Evolutionary conservation across 1,140 invertebrate species (phyloP).

Genomic region (Sesamia nonagrioides): DNA sequence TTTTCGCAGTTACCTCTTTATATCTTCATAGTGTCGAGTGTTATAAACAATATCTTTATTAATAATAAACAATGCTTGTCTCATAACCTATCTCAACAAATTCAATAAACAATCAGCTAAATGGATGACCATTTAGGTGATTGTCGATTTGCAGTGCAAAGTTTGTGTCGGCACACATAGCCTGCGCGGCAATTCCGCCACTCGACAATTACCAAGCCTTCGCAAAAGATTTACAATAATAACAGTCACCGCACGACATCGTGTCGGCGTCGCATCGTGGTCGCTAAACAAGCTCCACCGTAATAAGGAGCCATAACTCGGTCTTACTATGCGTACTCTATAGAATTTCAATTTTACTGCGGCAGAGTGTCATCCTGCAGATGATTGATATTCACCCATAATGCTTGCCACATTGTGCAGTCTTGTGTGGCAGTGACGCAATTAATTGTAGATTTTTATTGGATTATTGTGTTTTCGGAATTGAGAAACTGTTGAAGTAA

Average conservation of each 20-base stretch:
- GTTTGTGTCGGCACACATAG: no score
- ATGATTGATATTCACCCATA: constrained; percentile 76
- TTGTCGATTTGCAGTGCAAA: no score
- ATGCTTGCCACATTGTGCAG: constrained; percentile 70
- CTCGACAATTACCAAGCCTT: constrained; percentile 6
- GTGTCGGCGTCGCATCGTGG: constrained; percentile 12
- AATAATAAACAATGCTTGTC: constrained; percentile 3
- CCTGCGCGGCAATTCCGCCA: background rate
- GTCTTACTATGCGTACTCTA: constrained; percentile 64
- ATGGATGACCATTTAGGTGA: no score
- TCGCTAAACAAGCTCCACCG: background rate
- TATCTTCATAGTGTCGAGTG: background rate
- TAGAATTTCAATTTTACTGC: constrained; percentile 79
- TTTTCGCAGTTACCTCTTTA: background rate
- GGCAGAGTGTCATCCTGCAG: constrained; percentile 59
- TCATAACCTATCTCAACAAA: background rate
- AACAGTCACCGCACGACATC: constrained; percentile 1
- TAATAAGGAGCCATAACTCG: constrained; percentile 72
- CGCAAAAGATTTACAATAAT: constrained; percentile 43
- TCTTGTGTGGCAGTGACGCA: constrained; percentile 52
- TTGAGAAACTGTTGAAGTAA: constrained; percentile 3
- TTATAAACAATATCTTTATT: background rate
- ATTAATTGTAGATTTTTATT: constrained; percentile 4
- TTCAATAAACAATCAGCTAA: background rate
- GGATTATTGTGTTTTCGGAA: constrained; percentile 9